A percentile compares a stretch with the other conserved stretches of the same genome.
phyloP scores from a whole-genome alignment of 1,140 invertebrate genomes.

The Eriosoma lanigerum region DNA sequence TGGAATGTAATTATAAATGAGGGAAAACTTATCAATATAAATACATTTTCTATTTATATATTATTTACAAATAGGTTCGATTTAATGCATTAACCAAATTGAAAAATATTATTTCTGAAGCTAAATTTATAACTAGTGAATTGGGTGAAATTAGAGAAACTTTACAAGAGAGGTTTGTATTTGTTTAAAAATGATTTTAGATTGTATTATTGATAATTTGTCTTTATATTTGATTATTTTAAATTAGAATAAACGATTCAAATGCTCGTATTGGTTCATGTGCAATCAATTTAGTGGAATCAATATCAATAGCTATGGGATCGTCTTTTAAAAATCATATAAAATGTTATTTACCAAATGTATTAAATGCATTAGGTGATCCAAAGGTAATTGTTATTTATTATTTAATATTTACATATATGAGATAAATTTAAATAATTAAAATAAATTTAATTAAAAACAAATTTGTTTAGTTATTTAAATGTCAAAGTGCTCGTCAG shows the following conservation, averaged over 20 bases:
- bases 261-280: conserved; percentile 88
- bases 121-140: conserved; percentile 77
- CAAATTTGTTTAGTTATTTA: conserved; percentile 24
- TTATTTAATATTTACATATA: not conserved
- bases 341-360: conserved; percentile 77
- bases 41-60: not conserved
- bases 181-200: not conserved
- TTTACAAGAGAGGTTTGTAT: conserved; percentile 62
- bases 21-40: no score
- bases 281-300: conserved; percentile 78
- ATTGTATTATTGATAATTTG: not conserved
- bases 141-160: conserved; percentile 81
- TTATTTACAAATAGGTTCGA: conserved; percentile 63
- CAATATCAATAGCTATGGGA: conserved; percentile 78
- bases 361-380: conserved; percentile 74
- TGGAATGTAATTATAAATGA: no score
- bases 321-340: conserved; percentile 78
- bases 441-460: not conserved
- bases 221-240: conserved; percentile 49
- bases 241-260: conserved; percentile 74
- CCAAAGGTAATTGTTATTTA: conserved; percentile 63
- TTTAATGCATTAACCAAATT: conserved; percentile 82
- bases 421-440: not conserved
- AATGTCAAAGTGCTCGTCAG: conserved; percentile 56
- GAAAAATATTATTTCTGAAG: conserved; percentile 71